Percentiles rank a stretch among this genome's conserved stretches.
Conservation (phyloP, 1,140 invertebrate genomes). For the Bombus sibiricus region DNA sequence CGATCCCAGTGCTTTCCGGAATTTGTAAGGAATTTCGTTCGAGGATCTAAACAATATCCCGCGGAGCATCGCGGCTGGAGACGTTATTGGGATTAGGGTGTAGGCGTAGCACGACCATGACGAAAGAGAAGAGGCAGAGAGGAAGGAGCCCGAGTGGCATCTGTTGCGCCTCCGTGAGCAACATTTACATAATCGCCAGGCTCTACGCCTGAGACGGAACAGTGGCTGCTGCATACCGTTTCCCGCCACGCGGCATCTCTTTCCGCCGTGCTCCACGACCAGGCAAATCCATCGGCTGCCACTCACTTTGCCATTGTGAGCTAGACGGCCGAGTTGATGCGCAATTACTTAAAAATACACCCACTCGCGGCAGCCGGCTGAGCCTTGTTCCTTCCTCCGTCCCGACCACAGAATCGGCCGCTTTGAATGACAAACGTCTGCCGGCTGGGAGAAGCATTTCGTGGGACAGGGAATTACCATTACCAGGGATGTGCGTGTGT, state of each 20-base stretch:
- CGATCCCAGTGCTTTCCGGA: slow-evolving; percentile 58
- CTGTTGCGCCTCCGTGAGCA: slow-evolving; percentile 81
- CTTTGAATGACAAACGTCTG: slow-evolving; percentile 54
- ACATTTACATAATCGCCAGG: slow-evolving; percentile 81
- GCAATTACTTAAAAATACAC: slow-evolving; percentile 65
- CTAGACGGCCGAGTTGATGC: slow-evolving; percentile 48
- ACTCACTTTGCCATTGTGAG: slow-evolving; percentile 54
- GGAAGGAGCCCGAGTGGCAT: slow-evolving; percentile 72
- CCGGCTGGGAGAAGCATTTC: slow-evolving; percentile 23
- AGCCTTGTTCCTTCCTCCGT: background rate
- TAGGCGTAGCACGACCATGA: slow-evolving; percentile 51
- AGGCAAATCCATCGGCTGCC: slow-evolving; percentile 46
- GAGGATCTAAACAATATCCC: slow-evolving; percentile 78
- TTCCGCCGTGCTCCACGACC: slow-evolving; percentile 31
- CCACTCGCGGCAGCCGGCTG: slow-evolving; percentile 26
- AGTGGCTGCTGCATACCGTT: slow-evolving; percentile 48
- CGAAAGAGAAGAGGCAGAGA: slow-evolving; percentile 42
- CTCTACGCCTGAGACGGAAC: slow-evolving; percentile 61
- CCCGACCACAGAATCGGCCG: slow-evolving; percentile 18
- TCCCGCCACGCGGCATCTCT: slow-evolving; percentile 41
- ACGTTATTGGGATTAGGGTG: slow-evolving; percentile 65
- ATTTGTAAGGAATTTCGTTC: slow-evolving; percentile 78
- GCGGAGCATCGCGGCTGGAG: slow-evolving; percentile 54
- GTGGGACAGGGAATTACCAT: background rate
- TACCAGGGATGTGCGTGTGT: background rate